Percentiles rank a stretch among this genome's conserved stretches.
These are phyloP conservation scores for Himalopsyche tibetana DNA, from an alignment of 2,888 invertebrate species.

Conservation along the genomic window DNA sequence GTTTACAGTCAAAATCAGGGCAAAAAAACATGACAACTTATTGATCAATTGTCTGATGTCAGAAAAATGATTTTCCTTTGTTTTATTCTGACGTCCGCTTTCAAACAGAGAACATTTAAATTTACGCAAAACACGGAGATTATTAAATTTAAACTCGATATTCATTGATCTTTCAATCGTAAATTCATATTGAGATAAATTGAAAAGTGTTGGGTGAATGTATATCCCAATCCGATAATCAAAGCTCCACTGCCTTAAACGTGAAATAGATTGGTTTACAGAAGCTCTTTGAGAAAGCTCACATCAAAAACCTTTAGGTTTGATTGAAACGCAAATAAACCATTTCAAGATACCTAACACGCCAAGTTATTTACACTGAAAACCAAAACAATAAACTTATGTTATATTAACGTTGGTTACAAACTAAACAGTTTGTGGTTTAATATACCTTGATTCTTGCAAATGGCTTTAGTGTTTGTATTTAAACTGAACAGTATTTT, in stretches of 20 bases:
- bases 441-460: neutral
- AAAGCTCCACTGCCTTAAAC: constrained; percentile 27
- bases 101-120: too few species aligned
- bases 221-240: constrained; percentile 24
- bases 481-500: too few species aligned
- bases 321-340: constrained; percentile 36
- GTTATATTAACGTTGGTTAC: neutral
- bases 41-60: too few species aligned
- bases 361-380: neutral
- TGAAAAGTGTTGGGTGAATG: neutral
- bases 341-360: constrained; percentile 3
- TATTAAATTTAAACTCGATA: neutral
- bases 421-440: neutral
- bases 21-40: too few species aligned
- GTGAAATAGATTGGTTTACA: constrained; percentile 32
- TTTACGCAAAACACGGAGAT: too few species aligned
- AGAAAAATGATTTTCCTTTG: too few species aligned
- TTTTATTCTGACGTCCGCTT: too few species aligned
- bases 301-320: constrained; percentile 18
- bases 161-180: neutral
- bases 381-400: constrained; percentile 2
- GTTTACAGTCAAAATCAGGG: too few species aligned
- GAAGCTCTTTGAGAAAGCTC: constrained; percentile 21
- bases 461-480: too few species aligned
- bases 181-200: neutral